Percentiles rank a stretch among this genome's conserved stretches.
Conservation (phyloP, 2,888 invertebrate species). For the Hypsopygia costalis region DNA sequence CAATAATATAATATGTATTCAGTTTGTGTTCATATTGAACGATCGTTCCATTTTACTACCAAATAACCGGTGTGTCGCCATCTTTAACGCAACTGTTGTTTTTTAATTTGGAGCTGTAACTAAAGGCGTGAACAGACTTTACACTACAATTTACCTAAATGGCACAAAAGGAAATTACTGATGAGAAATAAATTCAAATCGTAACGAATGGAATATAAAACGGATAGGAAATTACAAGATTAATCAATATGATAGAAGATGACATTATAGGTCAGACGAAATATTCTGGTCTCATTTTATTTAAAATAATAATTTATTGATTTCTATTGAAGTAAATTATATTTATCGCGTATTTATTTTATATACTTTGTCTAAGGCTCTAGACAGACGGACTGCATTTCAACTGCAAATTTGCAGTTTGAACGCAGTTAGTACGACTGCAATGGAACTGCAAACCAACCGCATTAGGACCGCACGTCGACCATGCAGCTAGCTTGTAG, state of each 20-base stretch:
- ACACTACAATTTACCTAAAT: not conserved
- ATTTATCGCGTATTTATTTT: not conserved
- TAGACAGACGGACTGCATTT: too few relatives aligned
- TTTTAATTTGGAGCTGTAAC: conserved; percentile 30
- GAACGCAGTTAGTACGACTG: too few relatives aligned
- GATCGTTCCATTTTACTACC: conserved; percentile 46
- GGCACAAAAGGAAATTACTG: not conserved
- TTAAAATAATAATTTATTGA: too few relatives aligned
- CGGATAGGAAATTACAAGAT: not conserved
- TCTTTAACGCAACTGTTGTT: conserved; percentile 39
- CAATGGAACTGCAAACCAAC: too few relatives aligned
- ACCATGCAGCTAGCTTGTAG: too few relatives aligned
- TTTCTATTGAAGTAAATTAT: too few relatives aligned
- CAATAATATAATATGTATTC: conserved; percentile 29
- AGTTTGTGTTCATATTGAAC: conserved; percentile 22
- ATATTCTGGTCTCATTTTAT: not conserved
- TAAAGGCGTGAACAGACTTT: conserved; percentile 12
- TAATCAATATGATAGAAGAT: not conserved
- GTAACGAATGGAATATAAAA: not conserved
- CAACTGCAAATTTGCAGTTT: too few relatives aligned
- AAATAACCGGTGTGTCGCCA: conserved; percentile 44
- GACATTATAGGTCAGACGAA: not conserved
- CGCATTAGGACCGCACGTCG: too few relatives aligned
- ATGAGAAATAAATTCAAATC: not conserved
- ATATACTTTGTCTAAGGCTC: not conserved